These are phyloP conservation scores for Agapostemon virescens DNA, from an alignment of 2,888 invertebrate genomes.

Conservation along the genomic window DNA sequence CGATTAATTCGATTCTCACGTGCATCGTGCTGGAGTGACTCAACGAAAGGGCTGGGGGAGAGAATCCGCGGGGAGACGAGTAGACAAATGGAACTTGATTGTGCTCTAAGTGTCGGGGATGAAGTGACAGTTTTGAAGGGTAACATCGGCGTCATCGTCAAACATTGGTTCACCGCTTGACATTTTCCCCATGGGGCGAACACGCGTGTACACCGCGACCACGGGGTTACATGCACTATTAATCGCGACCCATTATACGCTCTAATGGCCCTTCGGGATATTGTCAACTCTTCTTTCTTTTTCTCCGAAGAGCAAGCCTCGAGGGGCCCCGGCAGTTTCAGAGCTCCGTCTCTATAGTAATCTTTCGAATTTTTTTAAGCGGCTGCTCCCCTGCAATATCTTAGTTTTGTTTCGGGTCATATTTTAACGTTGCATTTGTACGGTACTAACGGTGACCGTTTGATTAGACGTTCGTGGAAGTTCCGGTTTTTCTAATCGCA, in stretches of 20 bases:
- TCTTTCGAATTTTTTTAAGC: neutral
- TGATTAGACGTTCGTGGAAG: neutral
- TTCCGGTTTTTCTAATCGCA: neutral
- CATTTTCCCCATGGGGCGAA: constrained; percentile 66
- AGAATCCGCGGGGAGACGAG: constrained; percentile 39
- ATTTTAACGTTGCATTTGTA: neutral
- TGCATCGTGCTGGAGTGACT: constrained; percentile 44
- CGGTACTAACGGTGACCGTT: neutral
- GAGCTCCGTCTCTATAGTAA: neutral
- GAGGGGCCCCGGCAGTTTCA: neutral
- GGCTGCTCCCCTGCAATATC: neutral
- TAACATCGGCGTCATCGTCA: constrained; percentile 69
- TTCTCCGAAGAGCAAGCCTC: neutral
- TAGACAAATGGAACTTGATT: constrained; percentile 69
- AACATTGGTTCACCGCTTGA: constrained; percentile 69
- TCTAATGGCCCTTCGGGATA: constrained; percentile 55
- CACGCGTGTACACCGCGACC: constrained; percentile 21
- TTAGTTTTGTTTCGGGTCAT: neutral
- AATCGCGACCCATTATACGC: constrained; percentile 70
- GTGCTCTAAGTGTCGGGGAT: constrained; percentile 66
- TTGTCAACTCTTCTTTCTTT: constrained; percentile 48
- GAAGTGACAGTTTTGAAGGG: constrained; percentile 69
- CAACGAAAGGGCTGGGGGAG: constrained; percentile 38
- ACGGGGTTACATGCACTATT: constrained; percentile 66
- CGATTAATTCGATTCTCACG: constrained; percentile 66